phyloP scores from a whole-genome alignment of 1,140 invertebrate species.

The Eupeodes corollae region DNA sequence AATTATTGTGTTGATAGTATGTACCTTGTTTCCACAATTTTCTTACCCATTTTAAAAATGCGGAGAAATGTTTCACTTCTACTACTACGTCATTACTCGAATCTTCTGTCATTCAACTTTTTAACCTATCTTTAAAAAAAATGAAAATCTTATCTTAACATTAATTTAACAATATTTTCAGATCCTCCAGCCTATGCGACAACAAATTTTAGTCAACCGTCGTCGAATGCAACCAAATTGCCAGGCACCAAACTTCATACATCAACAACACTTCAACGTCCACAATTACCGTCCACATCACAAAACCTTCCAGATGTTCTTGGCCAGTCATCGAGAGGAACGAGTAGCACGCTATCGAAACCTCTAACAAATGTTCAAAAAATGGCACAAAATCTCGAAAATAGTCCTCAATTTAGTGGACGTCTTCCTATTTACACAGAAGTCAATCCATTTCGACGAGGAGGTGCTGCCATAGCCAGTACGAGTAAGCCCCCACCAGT shows the following conservation, averaged over 20 bases:
- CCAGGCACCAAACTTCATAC: constrained; percentile 2
- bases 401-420: constrained; percentile 15
- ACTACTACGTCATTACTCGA: too few relatives aligned
- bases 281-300: constrained; percentile 10
- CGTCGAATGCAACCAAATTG: not conserved
- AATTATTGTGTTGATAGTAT: too few relatives aligned
- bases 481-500: not conserved
- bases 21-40: too few relatives aligned
- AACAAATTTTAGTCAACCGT: not conserved
- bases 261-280: not conserved
- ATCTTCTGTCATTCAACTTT: too few relatives aligned
- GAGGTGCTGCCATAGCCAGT: constrained; percentile 16
- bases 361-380: constrained; percentile 19
- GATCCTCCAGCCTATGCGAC: too few relatives aligned
- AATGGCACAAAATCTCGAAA: constrained; percentile 22
- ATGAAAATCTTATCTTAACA: too few relatives aligned
- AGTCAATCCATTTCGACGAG: not conserved
- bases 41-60: too few relatives aligned
- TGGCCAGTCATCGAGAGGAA: not conserved
- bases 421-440: not conserved
- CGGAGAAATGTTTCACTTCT: too few relatives aligned
- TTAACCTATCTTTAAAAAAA: too few relatives aligned
- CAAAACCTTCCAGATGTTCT: constrained; percentile 8
- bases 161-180: too few relatives aligned
- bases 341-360: not conserved